Evolutionary conservation across 2,113 vertebrate genomes (phyloP).

Genomic region (Muntiacus muntjak): DNA sequence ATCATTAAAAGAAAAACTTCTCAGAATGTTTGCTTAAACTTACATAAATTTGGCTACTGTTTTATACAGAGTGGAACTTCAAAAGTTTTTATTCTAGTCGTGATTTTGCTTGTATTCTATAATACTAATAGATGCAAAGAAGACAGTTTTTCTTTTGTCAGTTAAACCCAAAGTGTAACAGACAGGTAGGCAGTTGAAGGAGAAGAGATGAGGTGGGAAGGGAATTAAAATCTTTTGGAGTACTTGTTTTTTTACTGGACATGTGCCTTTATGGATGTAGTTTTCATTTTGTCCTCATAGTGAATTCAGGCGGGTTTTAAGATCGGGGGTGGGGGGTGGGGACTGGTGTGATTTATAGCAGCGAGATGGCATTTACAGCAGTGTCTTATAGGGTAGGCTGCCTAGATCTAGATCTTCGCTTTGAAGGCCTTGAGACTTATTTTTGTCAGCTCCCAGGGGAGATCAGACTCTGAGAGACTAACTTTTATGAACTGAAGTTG

Average conservation of each 20-base stretch:
- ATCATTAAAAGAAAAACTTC: neutral
- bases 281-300: neutral
- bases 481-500: neutral
- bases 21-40: neutral
- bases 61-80: slow-evolving; percentile 9
- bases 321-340: neutral
- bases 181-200: neutral
- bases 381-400: neutral
- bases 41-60: neutral
- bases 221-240: neutral
- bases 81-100: neutral
- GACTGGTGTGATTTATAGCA: neutral
- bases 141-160: neutral
- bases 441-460: neutral
- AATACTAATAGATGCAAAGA: neutral
- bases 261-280: neutral
- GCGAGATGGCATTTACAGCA: neutral
- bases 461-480: neutral
- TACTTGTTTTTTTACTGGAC: neutral
- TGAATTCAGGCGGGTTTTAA: neutral
- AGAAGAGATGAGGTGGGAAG: neutral
- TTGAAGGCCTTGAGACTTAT: neutral
- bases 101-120: neutral
- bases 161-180: neutral
- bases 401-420: neutral